Percentiles rank a stretch among this genome's conserved stretches.
These are phyloP conservation scores for Asarcornis scutulata DNA, from an alignment of 2,113 vertebrate species.

Conservation along the genomic window DNA sequence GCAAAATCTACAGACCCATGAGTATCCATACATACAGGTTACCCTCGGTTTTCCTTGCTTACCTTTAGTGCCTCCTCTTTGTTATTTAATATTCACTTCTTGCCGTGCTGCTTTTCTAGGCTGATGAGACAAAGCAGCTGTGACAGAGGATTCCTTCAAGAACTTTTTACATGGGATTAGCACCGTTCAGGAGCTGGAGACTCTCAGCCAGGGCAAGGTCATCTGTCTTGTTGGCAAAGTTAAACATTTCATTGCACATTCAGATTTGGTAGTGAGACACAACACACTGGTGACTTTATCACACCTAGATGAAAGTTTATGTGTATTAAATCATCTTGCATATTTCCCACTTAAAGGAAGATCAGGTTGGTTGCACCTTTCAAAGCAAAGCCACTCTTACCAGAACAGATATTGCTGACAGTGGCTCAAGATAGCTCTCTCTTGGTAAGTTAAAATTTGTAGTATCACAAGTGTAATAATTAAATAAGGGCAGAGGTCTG, in stretches of 20 bases:
- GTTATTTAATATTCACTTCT: not conserved
- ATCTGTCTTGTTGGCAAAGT: not conserved
- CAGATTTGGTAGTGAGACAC: not conserved
- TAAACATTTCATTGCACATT: not conserved
- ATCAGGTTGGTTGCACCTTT: not conserved
- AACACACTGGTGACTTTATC: not conserved
- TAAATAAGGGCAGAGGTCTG: not conserved
- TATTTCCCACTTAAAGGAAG: not conserved
- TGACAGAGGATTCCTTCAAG: rapidly evolving
- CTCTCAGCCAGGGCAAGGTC: not conserved
- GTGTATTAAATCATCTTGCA: not conserved
- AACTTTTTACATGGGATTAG: not conserved
- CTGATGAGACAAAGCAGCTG: no score
- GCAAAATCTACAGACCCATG: not conserved
- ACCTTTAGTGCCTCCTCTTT: not conserved
- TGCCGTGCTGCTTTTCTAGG: not conserved
- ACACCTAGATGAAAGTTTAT: not conserved
- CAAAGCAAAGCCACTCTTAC: not conserved
- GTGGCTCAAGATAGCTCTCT: not conserved
- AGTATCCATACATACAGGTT: not conserved
- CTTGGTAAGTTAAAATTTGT: not conserved
- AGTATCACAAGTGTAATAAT: not conserved
- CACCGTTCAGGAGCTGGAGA: not conserved
- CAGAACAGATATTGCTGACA: not conserved
- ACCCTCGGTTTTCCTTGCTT: not conserved